Conservation (phyloP, 2,113 vertebrate genomes). For the Ceratotherium simum region DNA sequence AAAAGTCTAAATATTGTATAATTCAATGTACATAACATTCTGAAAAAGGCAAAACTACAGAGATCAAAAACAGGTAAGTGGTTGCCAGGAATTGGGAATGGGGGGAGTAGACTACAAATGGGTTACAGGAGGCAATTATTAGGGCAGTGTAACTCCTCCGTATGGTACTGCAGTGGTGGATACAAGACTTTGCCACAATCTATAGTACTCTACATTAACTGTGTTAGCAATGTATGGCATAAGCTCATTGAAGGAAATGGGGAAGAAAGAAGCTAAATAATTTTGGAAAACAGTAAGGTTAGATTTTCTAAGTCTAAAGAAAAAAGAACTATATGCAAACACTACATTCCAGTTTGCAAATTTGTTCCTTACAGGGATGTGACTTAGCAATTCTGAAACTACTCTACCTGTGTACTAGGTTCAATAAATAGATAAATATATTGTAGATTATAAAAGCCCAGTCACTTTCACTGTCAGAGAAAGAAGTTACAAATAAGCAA, state of each 20-base stretch:
- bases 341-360: background rate
- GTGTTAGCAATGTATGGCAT: background rate
- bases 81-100: background rate
- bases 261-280: background rate
- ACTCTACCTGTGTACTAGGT: background rate
- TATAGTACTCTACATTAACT: background rate
- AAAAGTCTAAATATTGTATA: background rate
- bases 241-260: background rate
- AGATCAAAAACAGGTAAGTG: background rate
- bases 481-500: slow-evolving; percentile 9
- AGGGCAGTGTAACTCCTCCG: background rate
- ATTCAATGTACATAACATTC: background rate
- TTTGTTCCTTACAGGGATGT: background rate
- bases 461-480: background rate
- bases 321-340: background rate
- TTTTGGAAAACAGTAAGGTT: background rate
- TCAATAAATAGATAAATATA: background rate
- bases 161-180: background rate
- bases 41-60: slow-evolving; percentile 7
- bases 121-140: background rate
- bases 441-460: background rate
- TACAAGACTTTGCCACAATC: background rate
- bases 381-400: background rate
- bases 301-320: background rate
- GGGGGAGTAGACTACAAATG: background rate